These are phyloP conservation scores for Eunapius fragilis DNA, from an alignment of 37 sponge, comb jelly and placozoan genomes.

Conservation along the genomic window DNA sequence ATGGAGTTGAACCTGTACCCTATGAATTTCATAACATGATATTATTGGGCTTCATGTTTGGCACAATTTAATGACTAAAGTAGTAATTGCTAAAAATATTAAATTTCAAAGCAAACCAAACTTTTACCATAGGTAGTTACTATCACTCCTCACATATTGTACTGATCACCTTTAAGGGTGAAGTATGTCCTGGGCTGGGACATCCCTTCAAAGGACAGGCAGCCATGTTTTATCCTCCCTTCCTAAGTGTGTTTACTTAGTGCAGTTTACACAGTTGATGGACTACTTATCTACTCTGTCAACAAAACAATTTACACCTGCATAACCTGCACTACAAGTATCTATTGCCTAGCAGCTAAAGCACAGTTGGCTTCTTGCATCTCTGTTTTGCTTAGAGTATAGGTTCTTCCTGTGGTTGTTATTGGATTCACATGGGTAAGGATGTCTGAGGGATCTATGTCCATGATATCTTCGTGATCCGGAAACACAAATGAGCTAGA, in stretches of 20 bases:
- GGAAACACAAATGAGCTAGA: conserved; percentile 34
- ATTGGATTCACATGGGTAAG: conserved; percentile 12
- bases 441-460: not conserved
- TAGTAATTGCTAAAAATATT: not conserved
- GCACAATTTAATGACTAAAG: not conserved
- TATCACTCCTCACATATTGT: not conserved
- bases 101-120: not conserved
- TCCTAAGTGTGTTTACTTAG: not conserved
- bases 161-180: not conserved
- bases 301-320: not conserved
- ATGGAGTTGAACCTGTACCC: not conserved
- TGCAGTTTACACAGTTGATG: not conserved
- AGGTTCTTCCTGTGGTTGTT: conserved; percentile 25
- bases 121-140: not conserved
- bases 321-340: not conserved
- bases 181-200: not conserved
- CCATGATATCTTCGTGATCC: not conserved
- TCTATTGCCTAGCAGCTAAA: not conserved
- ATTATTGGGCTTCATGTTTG: not conserved
- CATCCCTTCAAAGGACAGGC: not conserved
- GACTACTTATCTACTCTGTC: not conserved
- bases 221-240: not conserved
- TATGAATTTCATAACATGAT: not conserved
- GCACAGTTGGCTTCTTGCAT: not conserved
- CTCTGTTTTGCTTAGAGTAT: not conserved